Evolutionary conservation across 2,888 invertebrate genomes (phyloP).

Genomic region (Agrochola circellaris): DNA sequence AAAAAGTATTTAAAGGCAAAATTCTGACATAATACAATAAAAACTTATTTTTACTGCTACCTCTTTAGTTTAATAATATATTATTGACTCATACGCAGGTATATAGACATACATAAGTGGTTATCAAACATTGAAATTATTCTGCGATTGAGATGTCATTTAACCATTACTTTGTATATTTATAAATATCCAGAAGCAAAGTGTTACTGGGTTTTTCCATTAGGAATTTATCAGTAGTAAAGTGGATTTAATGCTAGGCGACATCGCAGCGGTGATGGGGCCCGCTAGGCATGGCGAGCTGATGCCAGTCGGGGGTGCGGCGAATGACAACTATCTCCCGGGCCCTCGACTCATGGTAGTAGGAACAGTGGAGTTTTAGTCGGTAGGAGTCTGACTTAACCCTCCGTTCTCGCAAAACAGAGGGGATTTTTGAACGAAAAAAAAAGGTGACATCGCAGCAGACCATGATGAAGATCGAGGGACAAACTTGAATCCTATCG

Average conservation of each 20-base stretch:
- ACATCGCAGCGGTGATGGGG: background rate
- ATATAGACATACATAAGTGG: constrained; percentile 13
- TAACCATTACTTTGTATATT: constrained; percentile 9
- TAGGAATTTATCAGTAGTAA: background rate
- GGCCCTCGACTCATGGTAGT: too few species aligned
- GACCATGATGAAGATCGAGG: background rate
- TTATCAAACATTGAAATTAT: constrained; percentile 17
- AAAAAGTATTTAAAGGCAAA: background rate
- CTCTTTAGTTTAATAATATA: constrained; percentile 1
- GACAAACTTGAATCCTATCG: too few species aligned
- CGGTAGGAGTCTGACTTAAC: too few species aligned
- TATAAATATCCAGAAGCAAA: background rate
- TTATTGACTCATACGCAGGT: constrained; percentile 2
- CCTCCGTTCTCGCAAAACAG: too few species aligned
- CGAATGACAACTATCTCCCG: too few species aligned
- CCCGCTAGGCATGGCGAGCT: too few species aligned
- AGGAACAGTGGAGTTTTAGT: too few species aligned
- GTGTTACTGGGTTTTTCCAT: background rate
- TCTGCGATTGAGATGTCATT: constrained; percentile 34
- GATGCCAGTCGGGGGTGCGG: too few species aligned
- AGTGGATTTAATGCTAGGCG: background rate
- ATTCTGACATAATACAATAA: background rate
- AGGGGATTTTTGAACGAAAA: too few species aligned
- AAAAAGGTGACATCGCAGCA: too few species aligned
- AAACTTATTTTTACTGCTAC: background rate